phyloP scores from a whole-genome alignment of 30 jellyfish, hydroid and myxozoan genomes.

The Cassiopea andromeda region DNA sequence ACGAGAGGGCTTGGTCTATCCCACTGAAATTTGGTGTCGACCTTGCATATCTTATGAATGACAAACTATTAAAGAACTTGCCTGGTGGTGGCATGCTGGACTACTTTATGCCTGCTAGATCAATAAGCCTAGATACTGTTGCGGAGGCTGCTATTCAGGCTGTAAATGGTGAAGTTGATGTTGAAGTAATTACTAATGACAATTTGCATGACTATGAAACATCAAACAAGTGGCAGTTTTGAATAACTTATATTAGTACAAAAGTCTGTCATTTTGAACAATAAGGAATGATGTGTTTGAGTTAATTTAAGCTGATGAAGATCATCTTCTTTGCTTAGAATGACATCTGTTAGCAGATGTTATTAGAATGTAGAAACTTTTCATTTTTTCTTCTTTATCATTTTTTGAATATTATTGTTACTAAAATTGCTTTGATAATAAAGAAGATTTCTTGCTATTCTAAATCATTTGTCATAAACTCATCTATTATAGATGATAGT shows the following conservation, averaged over 20 bases:
- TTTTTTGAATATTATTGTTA: no score
- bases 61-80: constrained; percentile 39
- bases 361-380: no score
- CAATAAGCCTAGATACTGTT: constrained; percentile 59
- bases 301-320: no score
- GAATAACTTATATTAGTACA: neutral
- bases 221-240: constrained; percentile 40
- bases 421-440: no score
- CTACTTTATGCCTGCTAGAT: constrained; percentile 68
- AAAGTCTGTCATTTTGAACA: neutral
- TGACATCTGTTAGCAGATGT: no score
- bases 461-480: no score
- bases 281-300: no score
- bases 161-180: constrained; percentile 48
- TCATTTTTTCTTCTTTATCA: no score
- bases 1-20: constrained; percentile 69
- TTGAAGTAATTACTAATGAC: constrained; percentile 57
- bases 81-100: constrained; percentile 74
- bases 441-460: no score
- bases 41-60: constrained; percentile 53
- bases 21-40: constrained; percentile 70
- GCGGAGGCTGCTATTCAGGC: constrained; percentile 79
- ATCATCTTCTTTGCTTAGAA: no score
- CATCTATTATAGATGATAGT: no score
- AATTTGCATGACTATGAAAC: constrained; percentile 43